These are phyloP conservation scores for Theocolax elegans DNA, from an alignment of 1,140 invertebrate genomes.

Conservation along the genomic window DNA sequence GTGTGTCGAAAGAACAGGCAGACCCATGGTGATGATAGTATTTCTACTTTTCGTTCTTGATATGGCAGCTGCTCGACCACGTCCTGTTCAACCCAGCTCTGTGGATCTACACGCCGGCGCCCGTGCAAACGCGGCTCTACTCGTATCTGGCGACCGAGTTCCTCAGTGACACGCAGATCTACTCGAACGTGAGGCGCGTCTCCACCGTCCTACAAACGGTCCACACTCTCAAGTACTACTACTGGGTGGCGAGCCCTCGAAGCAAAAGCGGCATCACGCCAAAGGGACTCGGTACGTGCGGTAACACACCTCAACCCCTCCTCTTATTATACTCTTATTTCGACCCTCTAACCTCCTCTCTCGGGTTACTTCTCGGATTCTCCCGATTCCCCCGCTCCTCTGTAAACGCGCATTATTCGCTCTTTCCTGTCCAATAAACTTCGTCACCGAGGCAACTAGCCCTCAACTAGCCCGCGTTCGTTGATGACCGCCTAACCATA, in stretches of 20 bases:
- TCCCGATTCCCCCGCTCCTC: too few relatives aligned
- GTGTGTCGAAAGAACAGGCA: slow-evolving; percentile 71
- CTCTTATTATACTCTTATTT: too few relatives aligned
- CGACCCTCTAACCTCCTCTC: too few relatives aligned
- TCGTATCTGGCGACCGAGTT: slow-evolving; percentile 98
- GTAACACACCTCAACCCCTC: too few relatives aligned
- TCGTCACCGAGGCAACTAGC: too few relatives aligned
- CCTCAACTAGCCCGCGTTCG: too few relatives aligned
- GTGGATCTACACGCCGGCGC: slow-evolving; percentile 97
- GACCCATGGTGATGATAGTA: slow-evolving; percentile 75
- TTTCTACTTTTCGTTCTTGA: slow-evolving; percentile 82
- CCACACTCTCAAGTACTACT: slow-evolving; percentile 98
- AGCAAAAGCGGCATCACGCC: slow-evolving; percentile 94
- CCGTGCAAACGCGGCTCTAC: slow-evolving; percentile 96
- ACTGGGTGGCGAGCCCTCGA: slow-evolving; percentile 97
- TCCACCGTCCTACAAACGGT: slow-evolving; percentile 98
- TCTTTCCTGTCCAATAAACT: too few relatives aligned
- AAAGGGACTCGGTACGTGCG: slow-evolving; percentile 90
- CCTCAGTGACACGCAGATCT: slow-evolving; percentile 96
- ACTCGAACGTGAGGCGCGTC: slow-evolving; percentile 94
- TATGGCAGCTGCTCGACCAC: slow-evolving; percentile 96
- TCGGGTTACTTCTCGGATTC: too few relatives aligned
- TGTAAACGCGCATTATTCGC: too few relatives aligned
- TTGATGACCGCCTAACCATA: too few relatives aligned
- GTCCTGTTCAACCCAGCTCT: slow-evolving; percentile 98